phyloP scores from a whole-genome alignment of 2,113 vertebrate species.

The Sphaerodactylus townsendi region DNA sequence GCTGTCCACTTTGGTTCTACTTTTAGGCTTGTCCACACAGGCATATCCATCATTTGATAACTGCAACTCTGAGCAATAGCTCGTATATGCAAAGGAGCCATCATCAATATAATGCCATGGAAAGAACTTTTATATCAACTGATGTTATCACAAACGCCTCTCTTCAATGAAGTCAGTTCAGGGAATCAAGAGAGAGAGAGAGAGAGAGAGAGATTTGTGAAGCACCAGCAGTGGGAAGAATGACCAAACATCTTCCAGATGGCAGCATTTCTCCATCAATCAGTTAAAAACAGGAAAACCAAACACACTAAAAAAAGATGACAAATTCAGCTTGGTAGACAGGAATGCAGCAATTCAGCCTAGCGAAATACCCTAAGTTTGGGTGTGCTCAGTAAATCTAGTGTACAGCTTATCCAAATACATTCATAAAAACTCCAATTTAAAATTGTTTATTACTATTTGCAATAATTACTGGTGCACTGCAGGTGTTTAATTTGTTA shows the following conservation, averaged over 20 bases:
- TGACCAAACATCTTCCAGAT: not conserved
- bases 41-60: not conserved
- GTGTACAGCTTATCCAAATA: not conserved
- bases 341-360: not conserved
- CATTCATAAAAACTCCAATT: not conserved
- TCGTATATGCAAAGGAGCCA: not conserved
- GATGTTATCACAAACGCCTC: not conserved
- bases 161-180: too few species aligned
- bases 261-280: too few species aligned
- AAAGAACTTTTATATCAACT: not conserved
- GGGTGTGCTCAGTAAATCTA: not conserved
- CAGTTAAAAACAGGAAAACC: not conserved
- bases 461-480: conserved; percentile 13
- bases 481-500: conserved; percentile 17
- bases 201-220: too few species aligned
- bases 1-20: too few species aligned
- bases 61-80: not conserved
- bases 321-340: not conserved
- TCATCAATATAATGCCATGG: not conserved
- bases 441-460: conserved; percentile 6
- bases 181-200: too few species aligned
- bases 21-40: not conserved
- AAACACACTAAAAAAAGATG: not conserved
- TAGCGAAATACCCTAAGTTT: not conserved
- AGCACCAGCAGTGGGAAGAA: not conserved